Evolutionary conservation across 2,888 invertebrate genomes (phyloP).

Genomic region (Hermaeophaga mercurialis): DNA sequence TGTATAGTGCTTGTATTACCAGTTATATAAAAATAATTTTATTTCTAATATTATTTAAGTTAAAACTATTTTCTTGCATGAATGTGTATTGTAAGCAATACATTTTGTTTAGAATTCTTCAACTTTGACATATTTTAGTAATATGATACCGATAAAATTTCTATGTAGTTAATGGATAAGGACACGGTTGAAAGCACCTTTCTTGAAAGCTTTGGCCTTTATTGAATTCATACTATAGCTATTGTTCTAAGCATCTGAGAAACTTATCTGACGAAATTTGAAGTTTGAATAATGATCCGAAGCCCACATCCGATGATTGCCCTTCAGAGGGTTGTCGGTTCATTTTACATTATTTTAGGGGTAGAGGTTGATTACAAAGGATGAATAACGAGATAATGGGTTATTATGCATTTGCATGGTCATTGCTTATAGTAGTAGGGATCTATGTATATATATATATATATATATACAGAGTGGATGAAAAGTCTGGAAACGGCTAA

Average conservation of each 20-base stretch:
- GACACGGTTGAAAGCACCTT: not conserved
- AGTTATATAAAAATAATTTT: too few relatives aligned
- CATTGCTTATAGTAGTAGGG: too few relatives aligned
- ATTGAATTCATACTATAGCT: not conserved
- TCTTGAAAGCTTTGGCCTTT: constrained; percentile 4
- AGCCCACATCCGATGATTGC: constrained; percentile 6
- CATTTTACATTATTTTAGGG: not conserved
- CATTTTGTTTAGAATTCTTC: too few relatives aligned
- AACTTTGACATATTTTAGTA: not conserved
- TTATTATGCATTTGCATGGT: not conserved
- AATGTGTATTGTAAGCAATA: too few relatives aligned
- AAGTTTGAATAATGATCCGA: constrained; percentile 7
- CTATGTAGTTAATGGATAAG: not conserved
- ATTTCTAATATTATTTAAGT: too few relatives aligned
- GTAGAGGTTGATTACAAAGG: constrained; percentile 1
- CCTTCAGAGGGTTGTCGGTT: not conserved
- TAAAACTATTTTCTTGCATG: too few relatives aligned
- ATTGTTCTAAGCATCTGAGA: constrained; percentile 1
- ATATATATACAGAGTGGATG: too few relatives aligned
- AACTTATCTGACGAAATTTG: constrained; percentile 3
- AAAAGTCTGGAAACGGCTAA: too few relatives aligned
- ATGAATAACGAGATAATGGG: not conserved
- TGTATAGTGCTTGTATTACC: too few relatives aligned
- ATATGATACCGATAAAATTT: not conserved
- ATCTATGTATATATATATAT: too few relatives aligned